Evolutionary conservation across 2,797 vertebrate species (phyloP).

Genomic region (Paratrypauchen microcephalus): DNA sequence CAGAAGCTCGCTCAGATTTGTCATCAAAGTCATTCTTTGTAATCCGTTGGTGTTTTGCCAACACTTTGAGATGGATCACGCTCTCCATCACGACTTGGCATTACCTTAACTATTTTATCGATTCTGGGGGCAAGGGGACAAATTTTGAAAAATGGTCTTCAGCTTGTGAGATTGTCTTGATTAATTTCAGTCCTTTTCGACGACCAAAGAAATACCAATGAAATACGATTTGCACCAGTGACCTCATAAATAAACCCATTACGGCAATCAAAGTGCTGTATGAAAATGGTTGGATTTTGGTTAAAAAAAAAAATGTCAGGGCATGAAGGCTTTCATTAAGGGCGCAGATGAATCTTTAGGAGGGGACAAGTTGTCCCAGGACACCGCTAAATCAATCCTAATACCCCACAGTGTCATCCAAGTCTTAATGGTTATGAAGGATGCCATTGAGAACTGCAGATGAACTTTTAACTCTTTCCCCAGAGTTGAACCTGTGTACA

Average conservation of each 20-base stretch:
- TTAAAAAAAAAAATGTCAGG: constrained; percentile 62
- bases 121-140: constrained; percentile 53
- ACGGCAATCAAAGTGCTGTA: constrained; percentile 69
- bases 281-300: constrained; percentile 67
- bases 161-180: constrained; percentile 59
- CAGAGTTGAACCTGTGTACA: constrained; percentile 35
- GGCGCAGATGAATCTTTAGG: constrained; percentile 71
- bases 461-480: constrained; percentile 39
- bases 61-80: constrained; percentile 44
- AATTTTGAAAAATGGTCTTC: constrained; percentile 65
- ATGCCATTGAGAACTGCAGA: constrained; percentile 52
- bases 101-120: constrained; percentile 64
- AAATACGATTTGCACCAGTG: constrained; percentile 40
- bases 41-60: constrained; percentile 32
- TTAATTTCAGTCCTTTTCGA: constrained; percentile 54
- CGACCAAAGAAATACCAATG: constrained; percentile 43
- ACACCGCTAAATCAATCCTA: constrained; percentile 77
- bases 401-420: constrained; percentile 74
- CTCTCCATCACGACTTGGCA: constrained; percentile 56
- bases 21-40: not conserved
- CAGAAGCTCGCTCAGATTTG: constrained; percentile 4
- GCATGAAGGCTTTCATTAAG: constrained; percentile 74
- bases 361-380: constrained; percentile 62
- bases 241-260: constrained; percentile 76
- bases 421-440: constrained; percentile 77